Evolutionary conservation across 2,113 vertebrate species (phyloP).

Genomic region (Phrynosoma platyrhinos): DNA sequence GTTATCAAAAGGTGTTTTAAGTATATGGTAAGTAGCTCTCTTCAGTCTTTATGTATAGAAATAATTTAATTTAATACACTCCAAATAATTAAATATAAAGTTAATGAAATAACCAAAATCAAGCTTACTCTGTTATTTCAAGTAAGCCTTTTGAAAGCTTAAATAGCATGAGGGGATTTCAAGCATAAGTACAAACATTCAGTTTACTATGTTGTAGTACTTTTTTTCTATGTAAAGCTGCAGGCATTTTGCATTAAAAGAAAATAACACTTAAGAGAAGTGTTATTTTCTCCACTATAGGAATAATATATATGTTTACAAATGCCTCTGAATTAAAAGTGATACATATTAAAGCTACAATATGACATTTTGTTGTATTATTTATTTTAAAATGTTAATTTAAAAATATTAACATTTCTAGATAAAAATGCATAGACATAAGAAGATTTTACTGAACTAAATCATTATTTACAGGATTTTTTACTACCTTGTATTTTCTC

Average conservation of each 20-base stretch:
- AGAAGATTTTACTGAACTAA: background rate
- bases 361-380: background rate
- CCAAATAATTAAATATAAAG: background rate
- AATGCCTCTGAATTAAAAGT: constrained; percentile 1
- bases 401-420: background rate
- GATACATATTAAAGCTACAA: constrained; percentile 45
- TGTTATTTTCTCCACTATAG: background rate
- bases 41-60: background rate
- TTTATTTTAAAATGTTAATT: too few species aligned
- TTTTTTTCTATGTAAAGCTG: background rate
- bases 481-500: background rate
- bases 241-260: background rate
- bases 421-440: background rate
- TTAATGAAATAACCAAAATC: background rate
- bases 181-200: background rate
- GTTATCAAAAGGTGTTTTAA: background rate
- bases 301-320: background rate
- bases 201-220: background rate
- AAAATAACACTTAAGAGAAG: constrained; percentile 12
- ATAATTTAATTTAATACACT: background rate
- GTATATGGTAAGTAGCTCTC: background rate
- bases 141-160: background rate
- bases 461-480: background rate
- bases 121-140: too few species aligned
- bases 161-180: background rate